Evolutionary conservation across 2,113 vertebrate species (phyloP).

Genomic region (Odocoileus hemionus): DNA sequence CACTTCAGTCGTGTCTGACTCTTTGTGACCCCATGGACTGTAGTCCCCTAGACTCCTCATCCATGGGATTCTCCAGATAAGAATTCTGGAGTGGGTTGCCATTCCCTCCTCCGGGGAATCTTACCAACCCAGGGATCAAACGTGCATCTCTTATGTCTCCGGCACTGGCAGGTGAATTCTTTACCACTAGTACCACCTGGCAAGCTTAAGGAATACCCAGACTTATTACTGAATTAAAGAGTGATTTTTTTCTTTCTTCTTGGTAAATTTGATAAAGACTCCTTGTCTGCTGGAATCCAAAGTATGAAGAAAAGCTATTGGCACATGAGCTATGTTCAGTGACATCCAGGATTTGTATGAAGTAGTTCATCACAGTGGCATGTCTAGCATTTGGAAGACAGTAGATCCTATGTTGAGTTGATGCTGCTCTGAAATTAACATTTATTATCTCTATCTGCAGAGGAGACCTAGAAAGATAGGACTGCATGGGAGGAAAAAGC

Average conservation of each 20-base stretch:
- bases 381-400: not conserved
- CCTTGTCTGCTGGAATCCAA: not conserved
- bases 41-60: not conserved
- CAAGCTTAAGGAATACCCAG: not conserved
- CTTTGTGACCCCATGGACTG: not conserved
- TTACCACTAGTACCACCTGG: not conserved
- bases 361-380: not conserved
- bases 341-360: not conserved
- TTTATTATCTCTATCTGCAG: not conserved
- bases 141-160: not conserved
- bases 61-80: not conserved
- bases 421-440: constrained; percentile 15
- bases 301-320: not conserved
- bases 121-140: not conserved
- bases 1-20: not conserved
- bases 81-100: not conserved
- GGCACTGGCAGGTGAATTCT: not conserved
- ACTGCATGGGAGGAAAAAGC: not conserved
- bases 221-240: not conserved
- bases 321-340: not conserved
- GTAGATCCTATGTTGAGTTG: not conserved
- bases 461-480: not conserved
- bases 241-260: not conserved
- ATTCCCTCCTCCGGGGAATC: not conserved
- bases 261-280: not conserved